Evolutionary conservation across 1,140 invertebrate genomes (phyloP).

Genomic region (Cotesia typhae): DNA sequence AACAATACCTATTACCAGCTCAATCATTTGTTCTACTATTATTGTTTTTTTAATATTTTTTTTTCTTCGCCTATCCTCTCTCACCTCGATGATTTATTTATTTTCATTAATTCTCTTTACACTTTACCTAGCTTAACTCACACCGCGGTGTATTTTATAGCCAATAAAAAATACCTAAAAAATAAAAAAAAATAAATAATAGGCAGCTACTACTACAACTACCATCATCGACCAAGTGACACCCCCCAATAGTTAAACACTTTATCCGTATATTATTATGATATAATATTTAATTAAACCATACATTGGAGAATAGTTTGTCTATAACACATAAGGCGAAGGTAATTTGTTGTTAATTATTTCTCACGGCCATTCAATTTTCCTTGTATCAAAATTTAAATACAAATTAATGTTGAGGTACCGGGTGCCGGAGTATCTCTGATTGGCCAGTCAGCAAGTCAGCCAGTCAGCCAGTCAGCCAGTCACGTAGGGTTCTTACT

Average conservation of each 20-base stretch:
- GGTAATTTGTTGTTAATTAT: constrained; percentile 11
- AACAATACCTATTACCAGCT: constrained; percentile 7
- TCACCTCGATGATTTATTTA: neutral
- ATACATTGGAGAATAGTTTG: neutral
- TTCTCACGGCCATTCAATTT: constrained; percentile 5
- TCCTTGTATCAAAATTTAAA: constrained; percentile 37
- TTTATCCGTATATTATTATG: too few relatives aligned
- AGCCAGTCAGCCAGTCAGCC: too few relatives aligned
- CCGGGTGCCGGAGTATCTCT: neutral
- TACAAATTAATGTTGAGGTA: neutral
- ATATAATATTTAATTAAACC: too few relatives aligned
- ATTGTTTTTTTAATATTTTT: neutral
- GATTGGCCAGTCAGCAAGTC: too few relatives aligned
- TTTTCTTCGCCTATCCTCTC: constrained; percentile 4
- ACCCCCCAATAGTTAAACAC: neutral
- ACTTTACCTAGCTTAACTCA: neutral
- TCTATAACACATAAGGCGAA: neutral
- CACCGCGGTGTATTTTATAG: neutral
- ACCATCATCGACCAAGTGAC: neutral
- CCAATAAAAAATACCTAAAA: neutral
- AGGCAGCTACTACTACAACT: neutral
- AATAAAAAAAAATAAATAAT: neutral
- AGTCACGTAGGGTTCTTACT: too few relatives aligned
- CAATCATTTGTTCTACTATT: constrained; percentile 1
- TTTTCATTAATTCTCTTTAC: neutral